Percentiles rank a stretch among this genome's conserved stretches.
Evolutionary conservation across 2,888 invertebrate genomes (phyloP).

Genomic region (Molanna angustata): DNA sequence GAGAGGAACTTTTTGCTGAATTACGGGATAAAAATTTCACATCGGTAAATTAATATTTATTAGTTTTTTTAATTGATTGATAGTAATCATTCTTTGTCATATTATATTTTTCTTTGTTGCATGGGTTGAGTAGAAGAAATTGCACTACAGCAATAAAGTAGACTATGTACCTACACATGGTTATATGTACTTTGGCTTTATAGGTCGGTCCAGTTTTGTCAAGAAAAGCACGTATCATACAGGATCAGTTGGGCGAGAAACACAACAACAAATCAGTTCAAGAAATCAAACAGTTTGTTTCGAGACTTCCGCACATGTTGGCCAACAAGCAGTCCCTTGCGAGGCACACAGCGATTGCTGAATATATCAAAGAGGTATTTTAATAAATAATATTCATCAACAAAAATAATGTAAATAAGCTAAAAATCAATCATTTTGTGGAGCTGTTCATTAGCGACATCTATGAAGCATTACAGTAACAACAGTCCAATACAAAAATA

Average conservation of each 20-base stretch:
- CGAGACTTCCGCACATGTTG: slow-evolving; percentile 82
- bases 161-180: no score
- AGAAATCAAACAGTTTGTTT: slow-evolving; percentile 92
- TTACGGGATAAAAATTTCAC: slow-evolving; percentile 92
- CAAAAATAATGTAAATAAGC: no score
- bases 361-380: slow-evolving; percentile 80
- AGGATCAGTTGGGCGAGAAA: slow-evolving; percentile 80
- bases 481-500: no score
- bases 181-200: slow-evolving; percentile 26
- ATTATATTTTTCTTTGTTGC: no score
- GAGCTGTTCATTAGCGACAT: no score
- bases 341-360: slow-evolving; percentile 88
- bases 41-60: slow-evolving; percentile 49
- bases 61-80: background rate
- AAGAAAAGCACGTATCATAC: slow-evolving; percentile 82
- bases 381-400: background rate
- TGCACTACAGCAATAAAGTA: no score
- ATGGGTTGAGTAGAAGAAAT: no score
- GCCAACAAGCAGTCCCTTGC: slow-evolving; percentile 84
- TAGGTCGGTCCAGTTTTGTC: slow-evolving; percentile 80
- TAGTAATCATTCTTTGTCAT: no score
- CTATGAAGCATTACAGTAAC: no score
- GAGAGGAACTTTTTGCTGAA: slow-evolving; percentile 84
- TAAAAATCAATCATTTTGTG: no score
- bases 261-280: slow-evolving; percentile 87